These are phyloP conservation scores for Hoplostethus mediterraneus DNA, from an alignment of 2,797 vertebrate species.

Conservation along the genomic window DNA sequence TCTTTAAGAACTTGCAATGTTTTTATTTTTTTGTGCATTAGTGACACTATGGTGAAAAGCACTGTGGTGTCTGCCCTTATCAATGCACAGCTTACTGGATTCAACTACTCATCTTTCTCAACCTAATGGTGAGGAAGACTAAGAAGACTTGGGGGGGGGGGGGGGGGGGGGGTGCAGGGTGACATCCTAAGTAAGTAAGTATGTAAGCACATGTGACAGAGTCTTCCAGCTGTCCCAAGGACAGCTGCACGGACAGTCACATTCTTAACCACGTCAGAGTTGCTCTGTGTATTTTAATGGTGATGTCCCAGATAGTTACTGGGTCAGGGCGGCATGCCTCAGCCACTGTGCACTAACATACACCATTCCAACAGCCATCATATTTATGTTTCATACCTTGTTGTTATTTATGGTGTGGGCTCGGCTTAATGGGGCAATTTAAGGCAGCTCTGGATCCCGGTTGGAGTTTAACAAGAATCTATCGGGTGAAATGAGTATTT, in stretches of 20 bases:
- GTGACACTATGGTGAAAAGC: constrained; percentile 77
- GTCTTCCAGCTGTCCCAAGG: constrained; percentile 68
- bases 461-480: constrained; percentile 24
- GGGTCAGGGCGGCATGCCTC: constrained; percentile 14
- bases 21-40: constrained; percentile 50
- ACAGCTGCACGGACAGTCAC: constrained; percentile 73
- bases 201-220: constrained; percentile 48
- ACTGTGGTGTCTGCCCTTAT: constrained; percentile 82
- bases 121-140: constrained; percentile 38
- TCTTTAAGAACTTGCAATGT: constrained; percentile 62
- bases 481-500: constrained; percentile 4
- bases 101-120: constrained; percentile 34
- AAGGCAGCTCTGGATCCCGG: constrained; percentile 38
- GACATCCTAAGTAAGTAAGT: constrained; percentile 37
- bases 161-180: constrained; percentile 6
- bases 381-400: constrained; percentile 12
- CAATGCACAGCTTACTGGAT: constrained; percentile 69
- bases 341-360: background rate
- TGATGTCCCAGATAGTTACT: constrained; percentile 25
- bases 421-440: constrained; percentile 8
- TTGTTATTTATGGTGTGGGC: constrained; percentile 20
- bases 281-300: constrained; percentile 11
- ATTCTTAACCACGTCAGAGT: constrained; percentile 64
- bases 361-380: constrained; percentile 11
- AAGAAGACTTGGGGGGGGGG: background rate